These are phyloP conservation scores for Altica lythri DNA, from an alignment of 2,888 invertebrate species.

Conservation along the genomic window DNA sequence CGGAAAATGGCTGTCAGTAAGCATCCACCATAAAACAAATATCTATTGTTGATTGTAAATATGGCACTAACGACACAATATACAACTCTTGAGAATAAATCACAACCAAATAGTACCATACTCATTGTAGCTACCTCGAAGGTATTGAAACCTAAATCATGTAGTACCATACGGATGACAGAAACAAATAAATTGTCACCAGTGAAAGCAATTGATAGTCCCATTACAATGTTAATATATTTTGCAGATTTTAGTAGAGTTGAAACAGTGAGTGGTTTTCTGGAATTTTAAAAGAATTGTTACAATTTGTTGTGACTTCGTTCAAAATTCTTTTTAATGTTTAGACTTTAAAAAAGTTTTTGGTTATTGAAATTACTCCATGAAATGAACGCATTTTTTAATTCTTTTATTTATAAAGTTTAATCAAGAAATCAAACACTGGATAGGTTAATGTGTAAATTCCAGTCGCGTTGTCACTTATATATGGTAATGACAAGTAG, in stretches of 20 bases:
- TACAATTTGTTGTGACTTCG: too few species aligned
- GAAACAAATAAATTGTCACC: slow-evolving; percentile 74
- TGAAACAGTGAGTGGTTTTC: too few species aligned
- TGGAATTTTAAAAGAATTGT: neutral
- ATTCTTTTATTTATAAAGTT: too few species aligned
- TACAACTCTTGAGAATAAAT: slow-evolving; percentile 67
- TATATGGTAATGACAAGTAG: too few species aligned
- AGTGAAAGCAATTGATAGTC: slow-evolving; percentile 69
- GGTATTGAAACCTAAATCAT: slow-evolving; percentile 62
- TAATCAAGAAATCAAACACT: too few species aligned
- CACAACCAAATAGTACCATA: slow-evolving; percentile 71
- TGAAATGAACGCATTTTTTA: too few species aligned
- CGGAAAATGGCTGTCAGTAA: slow-evolving; percentile 69
- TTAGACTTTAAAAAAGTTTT: too few species aligned
- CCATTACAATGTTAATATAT: slow-evolving; percentile 72
- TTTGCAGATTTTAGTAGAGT: slow-evolving; percentile 67
- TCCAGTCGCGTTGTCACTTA: too few species aligned
- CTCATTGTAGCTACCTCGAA: slow-evolving; percentile 70
- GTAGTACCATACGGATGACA: slow-evolving; percentile 68
- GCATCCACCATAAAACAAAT: slow-evolving; percentile 68
- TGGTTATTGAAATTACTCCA: too few species aligned
- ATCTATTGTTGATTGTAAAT: slow-evolving; percentile 65
- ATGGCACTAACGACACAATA: slow-evolving; percentile 68
- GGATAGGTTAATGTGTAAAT: too few species aligned
- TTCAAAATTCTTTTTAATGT: too few species aligned